These are phyloP conservation scores for Adrianichthys oophorus DNA, from an alignment of 2,797 vertebrate species.

Conservation along the genomic window DNA sequence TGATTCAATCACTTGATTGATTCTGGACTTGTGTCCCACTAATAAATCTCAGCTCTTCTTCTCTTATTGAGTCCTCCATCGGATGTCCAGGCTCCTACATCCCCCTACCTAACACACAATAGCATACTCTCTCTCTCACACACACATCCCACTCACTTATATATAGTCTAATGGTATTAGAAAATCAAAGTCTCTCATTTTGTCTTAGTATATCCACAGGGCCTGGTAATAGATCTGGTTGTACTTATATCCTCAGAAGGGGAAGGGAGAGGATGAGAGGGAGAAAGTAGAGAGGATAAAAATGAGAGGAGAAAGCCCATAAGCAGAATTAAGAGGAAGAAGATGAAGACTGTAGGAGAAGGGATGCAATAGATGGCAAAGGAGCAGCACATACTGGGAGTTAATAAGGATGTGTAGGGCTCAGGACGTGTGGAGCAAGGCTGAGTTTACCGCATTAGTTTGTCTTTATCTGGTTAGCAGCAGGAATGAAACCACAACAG, in stretches of 20 bases:
- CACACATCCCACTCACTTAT: constrained; percentile 29
- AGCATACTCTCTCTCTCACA: constrained; percentile 10
- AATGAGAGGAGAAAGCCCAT: constrained; percentile 21
- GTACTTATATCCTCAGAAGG: constrained; percentile 59
- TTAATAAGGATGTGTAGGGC: constrained; percentile 45
- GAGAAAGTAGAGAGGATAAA: constrained; percentile 15
- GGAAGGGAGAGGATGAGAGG: constrained; percentile 15
- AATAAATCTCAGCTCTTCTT: constrained; percentile 84
- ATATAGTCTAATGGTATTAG: constrained; percentile 88
- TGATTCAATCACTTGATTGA: constrained; percentile 87
- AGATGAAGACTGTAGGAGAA: constrained; percentile 35
- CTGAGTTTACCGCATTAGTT: constrained; percentile 55
- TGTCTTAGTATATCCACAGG: constrained; percentile 75
- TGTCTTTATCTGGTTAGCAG: constrained; percentile 54
- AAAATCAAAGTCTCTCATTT: constrained; percentile 94
- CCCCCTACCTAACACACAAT: constrained; percentile 18
- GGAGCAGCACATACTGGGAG: constrained; percentile 43
- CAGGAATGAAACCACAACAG: constrained; percentile 44
- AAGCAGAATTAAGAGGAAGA: constrained; percentile 29
- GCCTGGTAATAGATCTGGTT: constrained; percentile 76
- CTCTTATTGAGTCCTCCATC: constrained; percentile 92
- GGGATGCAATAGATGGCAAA: constrained; percentile 30
- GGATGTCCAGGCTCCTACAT: constrained; percentile 72
- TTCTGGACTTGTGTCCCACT: constrained; percentile 81
- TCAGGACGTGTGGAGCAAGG: constrained; percentile 26